These are phyloP conservation scores for Pogonophryne albipinna DNA, from an alignment of 2,797 vertebrate genomes.

Conservation along the genomic window DNA sequence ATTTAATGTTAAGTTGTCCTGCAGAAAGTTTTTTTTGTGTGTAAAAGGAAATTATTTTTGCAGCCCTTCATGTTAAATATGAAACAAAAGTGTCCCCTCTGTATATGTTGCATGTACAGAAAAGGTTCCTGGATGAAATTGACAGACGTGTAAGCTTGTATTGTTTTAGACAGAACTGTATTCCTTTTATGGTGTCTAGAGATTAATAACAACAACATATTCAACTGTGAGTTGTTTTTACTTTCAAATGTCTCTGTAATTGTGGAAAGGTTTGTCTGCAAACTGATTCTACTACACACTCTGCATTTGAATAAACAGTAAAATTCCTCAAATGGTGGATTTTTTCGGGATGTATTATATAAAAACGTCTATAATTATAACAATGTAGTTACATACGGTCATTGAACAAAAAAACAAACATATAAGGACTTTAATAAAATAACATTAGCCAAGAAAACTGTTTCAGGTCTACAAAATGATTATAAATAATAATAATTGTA, in stretches of 20 bases:
- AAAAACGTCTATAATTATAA: not conserved
- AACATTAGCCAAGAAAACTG: not conserved
- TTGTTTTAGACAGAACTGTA: not conserved
- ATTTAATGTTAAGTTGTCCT: slow-evolving; percentile 7
- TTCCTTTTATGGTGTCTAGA: not conserved
- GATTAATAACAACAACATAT: not conserved
- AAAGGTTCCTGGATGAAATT: slow-evolving; percentile 46
- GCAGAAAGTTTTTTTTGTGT: not conserved
- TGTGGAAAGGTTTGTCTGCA: not conserved
- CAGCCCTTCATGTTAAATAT: not conserved
- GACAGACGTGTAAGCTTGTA: not conserved
- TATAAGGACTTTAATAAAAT: not conserved
- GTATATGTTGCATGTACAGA: not conserved
- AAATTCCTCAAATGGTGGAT: not conserved
- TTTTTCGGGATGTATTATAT: too few relatives aligned
- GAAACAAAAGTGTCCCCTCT: not conserved
- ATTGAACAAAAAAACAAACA: not conserved
- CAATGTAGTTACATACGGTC: not conserved
- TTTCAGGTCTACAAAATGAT: too few relatives aligned
- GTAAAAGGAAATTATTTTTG: not conserved
- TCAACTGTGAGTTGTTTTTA: not conserved
- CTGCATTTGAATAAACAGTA: slow-evolving; percentile 48
- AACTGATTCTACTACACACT: not conserved
- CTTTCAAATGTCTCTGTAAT: not conserved
- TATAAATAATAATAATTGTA: too few relatives aligned